phyloP scores from a whole-genome alignment of 2,113 vertebrate genomes.

The Piliocolobus tephrosceles region DNA sequence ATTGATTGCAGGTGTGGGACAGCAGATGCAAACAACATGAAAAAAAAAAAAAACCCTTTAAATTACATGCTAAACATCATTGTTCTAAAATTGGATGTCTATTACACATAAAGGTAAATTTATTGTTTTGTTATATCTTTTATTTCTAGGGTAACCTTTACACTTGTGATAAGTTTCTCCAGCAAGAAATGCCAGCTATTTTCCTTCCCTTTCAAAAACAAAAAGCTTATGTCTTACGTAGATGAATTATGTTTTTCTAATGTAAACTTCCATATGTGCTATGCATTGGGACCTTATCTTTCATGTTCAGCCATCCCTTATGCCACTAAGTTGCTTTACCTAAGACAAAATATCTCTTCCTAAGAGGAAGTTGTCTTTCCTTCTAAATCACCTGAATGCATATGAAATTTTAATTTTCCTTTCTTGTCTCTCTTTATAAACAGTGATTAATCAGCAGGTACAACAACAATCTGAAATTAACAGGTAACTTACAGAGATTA shows the following conservation, averaged over 20 bases:
- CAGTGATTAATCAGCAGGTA: not conserved
- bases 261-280: not conserved
- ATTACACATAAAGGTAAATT: not conserved
- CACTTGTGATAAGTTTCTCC: not conserved
- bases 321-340: not conserved
- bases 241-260: not conserved
- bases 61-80: not conserved
- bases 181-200: not conserved
- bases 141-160: not conserved
- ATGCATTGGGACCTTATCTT: not conserved
- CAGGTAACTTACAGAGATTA: not conserved
- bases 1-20: not conserved
- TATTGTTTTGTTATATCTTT: not conserved
- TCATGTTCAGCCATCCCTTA: not conserved
- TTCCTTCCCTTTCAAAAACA: not conserved
- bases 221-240: not conserved
- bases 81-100: not conserved
- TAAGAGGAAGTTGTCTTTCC: not conserved
- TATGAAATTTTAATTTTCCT: not conserved
- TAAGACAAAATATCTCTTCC: not conserved
- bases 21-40: not conserved
- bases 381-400: not conserved
- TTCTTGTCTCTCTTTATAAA: not conserved
- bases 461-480: not conserved
- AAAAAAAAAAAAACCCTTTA: not conserved